Percentiles rank a stretch among this genome's conserved stretches.
These are phyloP conservation scores for Oncorhynchus tshawytscha DNA, from an alignment of 2,113 vertebrate species.

Conservation along the genomic window DNA sequence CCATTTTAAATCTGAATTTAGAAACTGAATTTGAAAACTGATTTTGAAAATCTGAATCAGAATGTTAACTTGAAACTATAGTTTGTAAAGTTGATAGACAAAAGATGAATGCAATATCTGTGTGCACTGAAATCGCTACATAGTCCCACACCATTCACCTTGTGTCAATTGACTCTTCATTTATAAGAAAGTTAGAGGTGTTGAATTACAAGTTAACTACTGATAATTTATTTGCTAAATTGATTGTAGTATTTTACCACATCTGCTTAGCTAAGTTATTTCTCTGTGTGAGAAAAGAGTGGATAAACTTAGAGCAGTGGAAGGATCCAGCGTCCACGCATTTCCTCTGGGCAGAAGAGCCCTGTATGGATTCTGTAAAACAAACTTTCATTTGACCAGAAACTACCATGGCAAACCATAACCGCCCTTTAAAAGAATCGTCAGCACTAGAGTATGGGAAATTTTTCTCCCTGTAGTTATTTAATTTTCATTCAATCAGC, in stretches of 20 bases:
- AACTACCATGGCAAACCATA: not conserved
- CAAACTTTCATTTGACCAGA: not conserved
- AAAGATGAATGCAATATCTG: too few species aligned
- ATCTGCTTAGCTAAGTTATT: not conserved
- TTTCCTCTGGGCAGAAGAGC: not conserved
- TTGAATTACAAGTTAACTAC: too few species aligned
- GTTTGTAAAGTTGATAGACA: too few species aligned
- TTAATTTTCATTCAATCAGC: not conserved
- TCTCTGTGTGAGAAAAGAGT: not conserved
- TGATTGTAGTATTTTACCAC: not conserved
- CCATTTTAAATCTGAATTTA: too few species aligned
- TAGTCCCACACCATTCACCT: not conserved
- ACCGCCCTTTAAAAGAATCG: not conserved
- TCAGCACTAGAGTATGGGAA: constrained; percentile 3
- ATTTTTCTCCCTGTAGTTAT: not conserved
- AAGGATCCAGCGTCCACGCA: not conserved
- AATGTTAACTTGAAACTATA: too few species aligned
- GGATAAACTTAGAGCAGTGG: not conserved
- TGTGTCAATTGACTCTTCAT: not conserved
- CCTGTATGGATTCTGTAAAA: not conserved
- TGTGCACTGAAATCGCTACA: not conserved
- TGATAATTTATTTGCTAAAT: not conserved
- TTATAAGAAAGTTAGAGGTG: too few species aligned
- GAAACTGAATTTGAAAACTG: too few species aligned
- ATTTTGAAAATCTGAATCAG: too few species aligned